Percentiles rank a stretch among this genome's conserved stretches.
Conservation (phyloP, 2,888 invertebrate genomes). For the Eupithecia exiguata region DNA sequence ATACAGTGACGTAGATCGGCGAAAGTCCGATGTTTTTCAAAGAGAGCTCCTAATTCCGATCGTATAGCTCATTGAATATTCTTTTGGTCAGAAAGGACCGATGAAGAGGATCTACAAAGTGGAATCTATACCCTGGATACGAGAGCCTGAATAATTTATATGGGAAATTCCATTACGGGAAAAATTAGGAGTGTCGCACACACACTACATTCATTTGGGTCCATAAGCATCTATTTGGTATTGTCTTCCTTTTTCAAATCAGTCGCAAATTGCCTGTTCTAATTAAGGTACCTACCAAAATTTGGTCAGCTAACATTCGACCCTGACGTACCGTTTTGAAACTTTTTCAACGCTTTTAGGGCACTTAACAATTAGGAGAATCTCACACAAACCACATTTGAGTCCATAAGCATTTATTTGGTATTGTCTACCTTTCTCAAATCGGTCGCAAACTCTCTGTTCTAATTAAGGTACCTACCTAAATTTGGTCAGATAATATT, state of each 20-base stretch:
- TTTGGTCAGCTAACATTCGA: neutral
- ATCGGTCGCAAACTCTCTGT: neutral
- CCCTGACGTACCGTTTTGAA: neutral
- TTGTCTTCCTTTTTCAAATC: no score
- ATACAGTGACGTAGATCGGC: neutral
- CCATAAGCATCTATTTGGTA: neutral
- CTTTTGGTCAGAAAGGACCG: slow-evolving; percentile 28
- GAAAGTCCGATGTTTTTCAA: slow-evolving; percentile 19
- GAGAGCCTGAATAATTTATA: slow-evolving; percentile 25
- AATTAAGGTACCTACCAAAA: neutral
- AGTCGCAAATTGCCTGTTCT: neutral
- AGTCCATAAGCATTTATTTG: neutral
- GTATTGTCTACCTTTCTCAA: neutral
- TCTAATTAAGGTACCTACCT: neutral
- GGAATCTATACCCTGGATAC: slow-evolving; percentile 21
- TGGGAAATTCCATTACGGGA: neutral
- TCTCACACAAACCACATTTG: neutral
- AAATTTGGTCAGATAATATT: neutral
- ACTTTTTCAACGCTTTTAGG: neutral
- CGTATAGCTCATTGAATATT: slow-evolving; percentile 34
- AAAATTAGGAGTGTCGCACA: neutral
- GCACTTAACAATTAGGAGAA: neutral
- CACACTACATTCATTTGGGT: neutral
- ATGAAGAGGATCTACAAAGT: slow-evolving; percentile 26
- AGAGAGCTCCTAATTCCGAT: slow-evolving; percentile 11